These are phyloP conservation scores for Motacilla alba DNA, from an alignment of 2,113 vertebrate species.

Conservation along the genomic window DNA sequence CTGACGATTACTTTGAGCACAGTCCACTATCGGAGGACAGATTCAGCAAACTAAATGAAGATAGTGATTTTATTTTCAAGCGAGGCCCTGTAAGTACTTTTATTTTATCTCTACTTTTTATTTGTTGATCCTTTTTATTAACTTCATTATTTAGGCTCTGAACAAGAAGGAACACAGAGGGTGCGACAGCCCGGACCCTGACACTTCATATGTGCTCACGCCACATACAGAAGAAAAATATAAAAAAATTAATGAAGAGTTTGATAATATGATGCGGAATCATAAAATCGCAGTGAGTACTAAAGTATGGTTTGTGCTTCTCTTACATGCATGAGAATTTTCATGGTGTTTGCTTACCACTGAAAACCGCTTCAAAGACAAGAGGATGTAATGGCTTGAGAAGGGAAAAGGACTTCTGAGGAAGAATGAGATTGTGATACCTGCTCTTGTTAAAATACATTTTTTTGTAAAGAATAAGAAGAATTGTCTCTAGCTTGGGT, in stretches of 20 bases:
- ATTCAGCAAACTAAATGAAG: slow-evolving; percentile 99
- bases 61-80: slow-evolving; percentile 99
- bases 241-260: slow-evolving; percentile 99
- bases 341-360: slow-evolving; percentile 45
- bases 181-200: slow-evolving; percentile 99
- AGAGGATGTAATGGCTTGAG: neutral
- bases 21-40: slow-evolving; percentile 98
- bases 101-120: slow-evolving; percentile 87
- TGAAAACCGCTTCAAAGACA: neutral
- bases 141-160: slow-evolving; percentile 99
- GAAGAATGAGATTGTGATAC: neutral
- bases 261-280: slow-evolving; percentile 99
- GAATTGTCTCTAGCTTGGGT: neutral
- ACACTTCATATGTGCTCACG: slow-evolving; percentile 99
- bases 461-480: neutral
- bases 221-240: slow-evolving; percentile 99
- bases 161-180: slow-evolving; percentile 99
- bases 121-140: slow-evolving; percentile 98
- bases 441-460: neutral
- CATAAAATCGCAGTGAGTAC: slow-evolving; percentile 99
- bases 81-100: slow-evolving; percentile 99
- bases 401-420: neutral
- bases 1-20: slow-evolving; percentile 99
- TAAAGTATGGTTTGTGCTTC: slow-evolving; percentile 78
- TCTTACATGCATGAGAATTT: slow-evolving; percentile 74